These are phyloP conservation scores for Pteromalus puparum DNA, from an alignment of 1,140 invertebrate genomes.

Conservation along the genomic window DNA sequence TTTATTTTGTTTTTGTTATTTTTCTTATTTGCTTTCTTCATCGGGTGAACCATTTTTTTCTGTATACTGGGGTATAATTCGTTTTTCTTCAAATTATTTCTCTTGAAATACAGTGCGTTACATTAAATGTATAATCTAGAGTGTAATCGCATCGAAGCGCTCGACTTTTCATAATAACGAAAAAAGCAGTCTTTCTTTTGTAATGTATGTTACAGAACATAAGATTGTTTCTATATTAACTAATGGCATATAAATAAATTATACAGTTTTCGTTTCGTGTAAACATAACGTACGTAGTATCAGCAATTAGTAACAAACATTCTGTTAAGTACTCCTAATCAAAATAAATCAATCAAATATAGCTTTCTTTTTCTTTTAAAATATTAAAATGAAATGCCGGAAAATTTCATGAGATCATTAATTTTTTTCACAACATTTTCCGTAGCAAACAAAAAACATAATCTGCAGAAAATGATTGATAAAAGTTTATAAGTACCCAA, in stretches of 20 bases:
- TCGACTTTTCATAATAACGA: constrained; percentile 56
- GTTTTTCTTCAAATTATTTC: constrained; percentile 51
- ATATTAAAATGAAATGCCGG: background rate
- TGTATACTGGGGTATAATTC: constrained; percentile 57
- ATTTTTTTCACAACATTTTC: constrained; percentile 27
- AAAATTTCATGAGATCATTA: constrained; percentile 33
- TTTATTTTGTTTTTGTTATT: constrained; percentile 54
- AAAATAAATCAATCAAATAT: constrained; percentile 34
- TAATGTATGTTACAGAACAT: constrained; percentile 12
- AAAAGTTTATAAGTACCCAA: background rate
- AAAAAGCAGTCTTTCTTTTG: constrained; percentile 49
- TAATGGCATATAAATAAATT: constrained; percentile 42
- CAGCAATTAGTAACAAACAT: constrained; percentile 24
- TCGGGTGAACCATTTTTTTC: constrained; percentile 60
- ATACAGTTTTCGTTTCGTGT: constrained; percentile 12
- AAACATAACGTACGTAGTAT: constrained; percentile 39
- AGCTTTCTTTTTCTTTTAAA: background rate
- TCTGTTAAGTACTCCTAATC: background rate
- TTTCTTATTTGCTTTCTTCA: constrained; percentile 53
- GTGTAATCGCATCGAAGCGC: constrained; percentile 65
- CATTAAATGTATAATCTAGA: constrained; percentile 65
- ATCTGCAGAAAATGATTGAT: constrained; percentile 5
- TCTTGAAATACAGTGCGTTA: constrained; percentile 71
- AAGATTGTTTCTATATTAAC: background rate
- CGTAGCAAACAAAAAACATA: constrained; percentile 30